Evolutionary conservation across 2,797 vertebrate species (phyloP).

Genomic region (Microchirus variegatus): DNA sequence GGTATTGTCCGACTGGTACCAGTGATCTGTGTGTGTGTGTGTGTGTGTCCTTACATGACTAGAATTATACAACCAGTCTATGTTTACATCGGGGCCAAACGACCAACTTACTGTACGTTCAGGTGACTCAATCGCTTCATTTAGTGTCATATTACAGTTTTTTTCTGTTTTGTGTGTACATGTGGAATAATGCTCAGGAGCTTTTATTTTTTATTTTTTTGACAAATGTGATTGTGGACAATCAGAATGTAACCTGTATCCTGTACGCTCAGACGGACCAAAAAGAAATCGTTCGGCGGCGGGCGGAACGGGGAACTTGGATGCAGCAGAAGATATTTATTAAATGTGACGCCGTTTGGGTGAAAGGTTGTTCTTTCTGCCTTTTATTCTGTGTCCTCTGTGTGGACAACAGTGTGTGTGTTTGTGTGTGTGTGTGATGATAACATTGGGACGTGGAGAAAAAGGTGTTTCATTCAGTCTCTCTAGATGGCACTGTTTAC

Average conservation of each 20-base stretch:
- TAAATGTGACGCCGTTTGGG: slow-evolving; percentile 62
- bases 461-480: not conserved
- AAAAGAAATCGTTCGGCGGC: slow-evolving; percentile 17
- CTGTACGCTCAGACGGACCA: slow-evolving; percentile 25
- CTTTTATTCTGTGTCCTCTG: slow-evolving; percentile 3
- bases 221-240: slow-evolving; percentile 75
- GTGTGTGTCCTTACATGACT: slow-evolving; percentile 41
- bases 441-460: slow-evolving; percentile 14
- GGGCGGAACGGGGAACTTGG: slow-evolving; percentile 20
- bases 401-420: not conserved
- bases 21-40: slow-evolving; percentile 15
- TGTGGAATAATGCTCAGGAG: slow-evolving; percentile 68
- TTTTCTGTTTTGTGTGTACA: slow-evolving; percentile 41
- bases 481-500: slow-evolving; percentile 59
- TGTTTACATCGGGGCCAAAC: slow-evolving; percentile 69
- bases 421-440: not conserved
- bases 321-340: slow-evolving; percentile 68
- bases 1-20: slow-evolving; percentile 39
- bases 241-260: slow-evolving; percentile 67
- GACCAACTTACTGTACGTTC: slow-evolving; percentile 34
- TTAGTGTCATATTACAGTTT: slow-evolving; percentile 39
- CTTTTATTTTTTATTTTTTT: slow-evolving; percentile 37
- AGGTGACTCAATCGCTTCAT: slow-evolving; percentile 43
- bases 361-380: slow-evolving; percentile 9
- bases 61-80: slow-evolving; percentile 52